These are phyloP conservation scores for Orthosia incerta DNA, from an alignment of 2,888 invertebrate species.

Conservation along the genomic window DNA sequence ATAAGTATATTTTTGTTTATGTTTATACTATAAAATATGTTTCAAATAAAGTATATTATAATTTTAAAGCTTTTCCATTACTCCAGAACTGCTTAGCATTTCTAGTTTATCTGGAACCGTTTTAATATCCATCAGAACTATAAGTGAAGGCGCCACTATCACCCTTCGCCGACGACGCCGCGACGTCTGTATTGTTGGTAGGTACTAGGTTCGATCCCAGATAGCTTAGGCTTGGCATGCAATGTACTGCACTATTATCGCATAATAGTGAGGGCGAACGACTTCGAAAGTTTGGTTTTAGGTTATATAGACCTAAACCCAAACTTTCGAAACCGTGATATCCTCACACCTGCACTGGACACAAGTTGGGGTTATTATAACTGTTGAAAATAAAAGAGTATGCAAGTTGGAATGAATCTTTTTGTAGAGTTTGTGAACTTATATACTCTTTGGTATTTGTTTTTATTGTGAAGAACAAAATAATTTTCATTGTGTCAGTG, in stretches of 20 bases:
- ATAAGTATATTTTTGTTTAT: slow-evolving; percentile 12
- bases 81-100: background rate
- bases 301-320: background rate
- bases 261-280: too few species aligned
- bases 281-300: too few species aligned
- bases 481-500: too few species aligned
- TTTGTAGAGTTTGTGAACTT: too few species aligned
- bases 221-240: background rate
- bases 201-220: background rate
- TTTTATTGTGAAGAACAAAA: too few species aligned
- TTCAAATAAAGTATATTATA: slow-evolving; percentile 3
- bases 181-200: background rate
- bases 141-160: background rate
- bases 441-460: too few species aligned
- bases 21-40: background rate
- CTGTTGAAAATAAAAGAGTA: too few species aligned
- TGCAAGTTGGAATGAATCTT: too few species aligned
- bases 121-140: background rate
- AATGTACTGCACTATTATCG: background rate
- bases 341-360: too few species aligned
- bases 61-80: background rate
- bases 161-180: too few species aligned
- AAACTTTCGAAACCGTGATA: background rate
- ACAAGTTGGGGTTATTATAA: too few species aligned
- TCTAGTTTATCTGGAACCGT: background rate